These are phyloP conservation scores for Hestina assimilis DNA, from an alignment of 1,140 invertebrate species.

Conservation along the genomic window DNA sequence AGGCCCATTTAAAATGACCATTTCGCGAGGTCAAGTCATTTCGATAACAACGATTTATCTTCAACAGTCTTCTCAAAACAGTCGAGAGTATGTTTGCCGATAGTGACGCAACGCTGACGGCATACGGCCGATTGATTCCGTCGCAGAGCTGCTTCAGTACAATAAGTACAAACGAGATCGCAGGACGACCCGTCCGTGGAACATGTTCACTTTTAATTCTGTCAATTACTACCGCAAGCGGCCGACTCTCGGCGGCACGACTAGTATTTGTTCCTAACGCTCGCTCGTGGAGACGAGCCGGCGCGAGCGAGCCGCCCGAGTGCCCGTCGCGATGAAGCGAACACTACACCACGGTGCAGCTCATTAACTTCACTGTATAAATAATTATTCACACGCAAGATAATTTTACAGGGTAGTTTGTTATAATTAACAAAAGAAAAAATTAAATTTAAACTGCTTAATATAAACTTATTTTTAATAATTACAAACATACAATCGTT, in stretches of 20 bases:
- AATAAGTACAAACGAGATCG: background rate
- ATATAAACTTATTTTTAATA: slow-evolving; percentile 18
- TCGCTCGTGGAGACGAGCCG: too few species aligned
- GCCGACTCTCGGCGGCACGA: too few species aligned
- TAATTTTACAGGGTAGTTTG: slow-evolving; percentile 14
- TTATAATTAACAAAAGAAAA: slow-evolving; percentile 17
- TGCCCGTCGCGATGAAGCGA: background rate
- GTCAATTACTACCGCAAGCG: too few species aligned
- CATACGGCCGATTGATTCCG: background rate
- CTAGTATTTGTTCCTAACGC: too few species aligned
- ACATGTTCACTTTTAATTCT: slow-evolving; percentile 9
- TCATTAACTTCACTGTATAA: slow-evolving; percentile 11
- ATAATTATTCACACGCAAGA: slow-evolving; percentile 25
- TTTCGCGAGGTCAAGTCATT: too few species aligned
- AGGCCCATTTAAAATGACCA: too few species aligned
- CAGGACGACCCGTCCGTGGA: background rate
- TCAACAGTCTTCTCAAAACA: too few species aligned
- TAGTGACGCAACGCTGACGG: background rate
- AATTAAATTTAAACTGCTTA: slow-evolving; percentile 22
- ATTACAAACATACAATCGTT: slow-evolving; percentile 19
- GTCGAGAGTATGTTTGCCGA: too few species aligned
- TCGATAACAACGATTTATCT: too few species aligned
- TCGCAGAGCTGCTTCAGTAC: background rate
- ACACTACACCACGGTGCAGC: slow-evolving; percentile 14
- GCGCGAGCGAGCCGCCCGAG: too few species aligned